Base-by-base conservation (phyloP, 2,888 invertebrate species). In the Leptopterna dolabrata region DNA sequence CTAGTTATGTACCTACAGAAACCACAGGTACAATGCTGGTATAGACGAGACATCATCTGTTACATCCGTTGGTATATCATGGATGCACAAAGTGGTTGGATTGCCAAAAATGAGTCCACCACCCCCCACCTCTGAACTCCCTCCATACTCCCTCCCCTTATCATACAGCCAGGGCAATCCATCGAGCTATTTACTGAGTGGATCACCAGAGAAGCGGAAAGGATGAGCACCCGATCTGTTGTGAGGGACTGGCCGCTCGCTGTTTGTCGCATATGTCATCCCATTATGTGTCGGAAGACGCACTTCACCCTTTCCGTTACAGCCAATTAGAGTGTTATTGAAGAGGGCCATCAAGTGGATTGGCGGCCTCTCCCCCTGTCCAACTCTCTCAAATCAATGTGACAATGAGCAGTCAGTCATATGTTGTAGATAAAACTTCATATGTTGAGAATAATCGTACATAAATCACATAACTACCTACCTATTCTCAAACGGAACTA, bases 251-350 rank as follows among this genome's bases (percentile, higher is more conserved):
- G 63, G n/a, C 24, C 63, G 63, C 24, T 36, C 36, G 36, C 19
- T 73, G 73, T 73, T 73, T 73, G 73, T n/a, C 73, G 73, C 73
- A 73, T 73, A 73, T 73, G 73, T 73, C 73, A 73, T 73, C 73
- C 73, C 73, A 73, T 73, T 41, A 30, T 73, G 19, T 16, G 1
- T 36, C 16, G 36, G 11, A 24, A 24, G 19, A 27, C 71, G 7
- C 13, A 27, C 27, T 73, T 13, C 36, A 30, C 73, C 73, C 41
- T 30, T 73, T 73, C 36, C 73, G 36, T 36, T 73, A 73, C 73
- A 29, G 41, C 73, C 73, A 73, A 73, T 73, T 73, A 73, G 73
- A 73, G 73, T 14, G 73, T 29, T 73, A 36, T 73, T 73, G 73
- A 73, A 73, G 73, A 14, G 73, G 36, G 73, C 30, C 73, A 36